Conservation (phyloP, 2,113 vertebrate genomes). For the zebrafish (Danio rerio) region GRCz12tu NC_133192.1:18721001-18721500, state of each 20-base stretch:
- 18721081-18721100: not conserved
- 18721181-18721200: slow-evolving; percentile 6
- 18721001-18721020: no score
- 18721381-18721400: slow-evolving; percentile 63
- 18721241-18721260: slow-evolving; percentile 4
- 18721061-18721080: not conserved
- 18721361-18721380: slow-evolving; percentile 58
- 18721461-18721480: slow-evolving; percentile 51
- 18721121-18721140: not conserved
- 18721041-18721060: not conserved
- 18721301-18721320: slow-evolving; percentile 26
- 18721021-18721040: no score
- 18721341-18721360: slow-evolving; percentile 60
- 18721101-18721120: slow-evolving; percentile 24
- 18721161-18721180: not conserved
- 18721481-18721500: slow-evolving; percentile 49
- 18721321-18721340: slow-evolving; percentile 23
- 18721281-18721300: slow-evolving; percentile 1
- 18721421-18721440: slow-evolving; percentile 54
- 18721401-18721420: slow-evolving; percentile 54
- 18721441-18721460: slow-evolving; percentile 56
- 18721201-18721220: slow-evolving; percentile 9
- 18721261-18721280: not conserved
- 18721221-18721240: not conserved
- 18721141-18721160: not conserved